Percentiles rank a stretch among this genome's conserved stretches.
Conservation (phyloP, 2,113 vertebrate species). For the Neotoma lepida region DNA sequence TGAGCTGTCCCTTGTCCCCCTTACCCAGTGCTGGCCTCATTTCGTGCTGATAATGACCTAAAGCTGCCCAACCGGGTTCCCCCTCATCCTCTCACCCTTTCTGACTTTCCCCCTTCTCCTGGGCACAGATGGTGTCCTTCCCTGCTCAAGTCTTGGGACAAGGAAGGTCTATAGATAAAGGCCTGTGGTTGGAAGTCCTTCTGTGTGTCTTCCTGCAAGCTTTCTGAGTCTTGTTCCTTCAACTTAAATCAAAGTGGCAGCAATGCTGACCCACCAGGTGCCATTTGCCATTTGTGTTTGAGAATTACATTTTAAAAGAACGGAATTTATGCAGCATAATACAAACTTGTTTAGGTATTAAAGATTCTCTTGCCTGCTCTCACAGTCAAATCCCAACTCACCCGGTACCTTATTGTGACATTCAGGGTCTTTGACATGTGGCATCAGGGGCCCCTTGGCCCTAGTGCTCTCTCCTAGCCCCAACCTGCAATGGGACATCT, state of each 20-base stretch:
- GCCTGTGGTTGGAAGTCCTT: not conserved
- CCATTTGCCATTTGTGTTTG: not conserved
- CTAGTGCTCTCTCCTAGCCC: not conserved
- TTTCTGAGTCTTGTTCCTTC: not conserved
- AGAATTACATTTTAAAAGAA: not conserved
- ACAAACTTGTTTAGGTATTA: not conserved
- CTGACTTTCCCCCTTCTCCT: not conserved
- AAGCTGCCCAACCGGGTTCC: not conserved
- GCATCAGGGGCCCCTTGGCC: not conserved
- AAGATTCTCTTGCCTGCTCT: not conserved
- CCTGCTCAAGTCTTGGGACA: not conserved
- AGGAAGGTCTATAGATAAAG: not conserved
- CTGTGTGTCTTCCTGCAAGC: not conserved
- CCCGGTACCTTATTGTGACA: not conserved
- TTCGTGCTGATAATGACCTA: not conserved
- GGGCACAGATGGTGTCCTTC: not conserved
- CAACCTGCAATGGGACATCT: not conserved
- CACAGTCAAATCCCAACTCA: not conserved
- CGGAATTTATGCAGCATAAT: not conserved
- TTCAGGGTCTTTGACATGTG: not conserved
- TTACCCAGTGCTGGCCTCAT: not conserved
- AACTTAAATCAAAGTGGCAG: not conserved
- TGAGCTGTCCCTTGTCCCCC: not conserved
- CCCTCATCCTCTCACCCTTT: no score
- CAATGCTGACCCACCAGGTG: not conserved